These are phyloP conservation scores for Onychomys leucogaster DNA, from an alignment of 2,797 vertebrate species.

Conservation along the genomic window DNA sequence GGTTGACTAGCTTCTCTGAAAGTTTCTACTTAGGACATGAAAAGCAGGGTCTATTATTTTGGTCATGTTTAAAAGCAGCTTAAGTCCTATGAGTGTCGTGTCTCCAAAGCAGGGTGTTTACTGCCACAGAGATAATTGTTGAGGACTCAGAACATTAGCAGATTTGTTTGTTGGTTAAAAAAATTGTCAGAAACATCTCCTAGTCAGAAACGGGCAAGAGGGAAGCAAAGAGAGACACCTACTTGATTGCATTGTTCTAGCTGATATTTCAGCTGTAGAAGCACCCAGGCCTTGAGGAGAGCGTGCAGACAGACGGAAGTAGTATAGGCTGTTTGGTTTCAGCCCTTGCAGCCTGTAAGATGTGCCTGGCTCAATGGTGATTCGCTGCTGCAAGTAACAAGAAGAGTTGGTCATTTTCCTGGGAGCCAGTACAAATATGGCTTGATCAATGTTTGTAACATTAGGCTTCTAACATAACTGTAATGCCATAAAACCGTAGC, in stretches of 20 bases:
- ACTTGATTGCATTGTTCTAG: slow-evolving; percentile 99
- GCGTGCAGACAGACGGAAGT: slow-evolving; percentile 96
- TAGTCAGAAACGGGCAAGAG: slow-evolving; percentile 57
- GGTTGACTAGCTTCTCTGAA: neutral
- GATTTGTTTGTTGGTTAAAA: neutral
- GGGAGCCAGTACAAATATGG: slow-evolving; percentile 22
- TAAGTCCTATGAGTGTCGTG: neutral
- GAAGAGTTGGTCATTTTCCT: slow-evolving; percentile 30
- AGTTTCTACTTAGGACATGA: neutral
- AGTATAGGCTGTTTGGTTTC: slow-evolving; percentile 97
- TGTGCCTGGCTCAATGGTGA: slow-evolving; percentile 95
- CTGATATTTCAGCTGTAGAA: slow-evolving; percentile 97
- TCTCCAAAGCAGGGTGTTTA: neutral
- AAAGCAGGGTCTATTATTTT: neutral
- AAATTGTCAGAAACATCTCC: neutral
- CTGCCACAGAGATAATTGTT: neutral
- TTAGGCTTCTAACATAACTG: neutral
- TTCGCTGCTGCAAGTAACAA: slow-evolving; percentile 90
- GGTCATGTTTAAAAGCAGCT: neutral
- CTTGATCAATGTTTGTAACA: neutral
- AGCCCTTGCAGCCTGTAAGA: slow-evolving; percentile 96
- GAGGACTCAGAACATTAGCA: neutral
- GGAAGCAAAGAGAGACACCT: slow-evolving; percentile 93
- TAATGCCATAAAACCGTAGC: neutral
- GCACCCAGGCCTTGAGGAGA: slow-evolving; percentile 97